These are phyloP conservation scores for human (Homo sapiens) DNA, from an alignment of 2,113 vertebrate species.

Conservation along the genomic window DNA sequence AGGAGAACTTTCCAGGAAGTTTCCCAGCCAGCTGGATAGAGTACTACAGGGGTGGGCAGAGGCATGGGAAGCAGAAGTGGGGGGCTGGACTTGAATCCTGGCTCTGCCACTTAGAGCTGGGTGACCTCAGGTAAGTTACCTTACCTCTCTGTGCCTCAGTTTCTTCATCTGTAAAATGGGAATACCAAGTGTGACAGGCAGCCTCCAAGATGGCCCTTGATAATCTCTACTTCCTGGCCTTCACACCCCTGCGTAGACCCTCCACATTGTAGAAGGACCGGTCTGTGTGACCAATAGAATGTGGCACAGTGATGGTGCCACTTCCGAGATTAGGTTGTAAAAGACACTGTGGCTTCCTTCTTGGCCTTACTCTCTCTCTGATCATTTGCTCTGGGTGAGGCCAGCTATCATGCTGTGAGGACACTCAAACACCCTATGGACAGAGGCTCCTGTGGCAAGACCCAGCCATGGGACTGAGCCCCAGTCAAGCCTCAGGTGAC, in stretches of 20 bases:
- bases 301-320: accelerated
- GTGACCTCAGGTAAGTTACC: background rate
- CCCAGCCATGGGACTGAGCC: background rate
- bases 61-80: background rate
- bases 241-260: accelerated
- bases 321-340: accelerated
- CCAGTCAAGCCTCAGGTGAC: background rate
- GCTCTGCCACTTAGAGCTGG: background rate
- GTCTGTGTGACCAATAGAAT: accelerated
- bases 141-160: background rate
- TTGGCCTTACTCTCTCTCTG: background rate
- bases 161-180: background rate
- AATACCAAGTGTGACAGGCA: background rate
- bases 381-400: background rate
- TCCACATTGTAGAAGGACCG: background rate
- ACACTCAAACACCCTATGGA: background rate
- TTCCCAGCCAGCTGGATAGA: background rate
- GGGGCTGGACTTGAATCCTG: background rate
- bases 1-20: constrained; percentile 11
- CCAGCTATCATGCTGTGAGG: background rate
- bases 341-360: background rate
- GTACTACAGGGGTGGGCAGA: background rate
- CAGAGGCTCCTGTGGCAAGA: background rate
- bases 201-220: background rate
- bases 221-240: background rate